A percentile compares a stretch with the other conserved stretches of the same genome.
phyloP scores from a whole-genome alignment of 2,888 invertebrate genomes.

The Callyntrura guangdongensis region DNA sequence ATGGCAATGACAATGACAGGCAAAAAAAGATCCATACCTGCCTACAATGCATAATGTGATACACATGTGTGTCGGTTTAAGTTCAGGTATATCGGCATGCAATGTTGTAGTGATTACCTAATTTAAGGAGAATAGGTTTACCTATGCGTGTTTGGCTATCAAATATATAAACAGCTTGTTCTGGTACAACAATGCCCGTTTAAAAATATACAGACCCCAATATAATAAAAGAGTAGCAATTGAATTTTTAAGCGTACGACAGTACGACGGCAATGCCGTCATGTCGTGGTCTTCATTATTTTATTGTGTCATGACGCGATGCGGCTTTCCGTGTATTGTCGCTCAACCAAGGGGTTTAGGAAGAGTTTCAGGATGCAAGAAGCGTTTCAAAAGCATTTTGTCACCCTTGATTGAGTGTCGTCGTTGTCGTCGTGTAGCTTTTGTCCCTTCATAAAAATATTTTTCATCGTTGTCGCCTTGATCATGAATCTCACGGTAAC shows the following conservation, averaged over 20 bases:
- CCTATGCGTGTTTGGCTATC: conserved; percentile 1
- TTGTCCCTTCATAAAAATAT: conserved; percentile 30
- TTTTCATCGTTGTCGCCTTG: conserved; percentile 38
- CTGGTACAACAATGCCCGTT: neutral
- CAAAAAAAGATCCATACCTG: conserved; percentile 8
- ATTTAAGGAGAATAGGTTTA: conserved; percentile 21
- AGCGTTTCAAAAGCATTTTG: conserved; percentile 61
- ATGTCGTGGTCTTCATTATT: conserved; percentile 20
- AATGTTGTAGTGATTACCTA: neutral
- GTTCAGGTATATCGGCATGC: neutral
- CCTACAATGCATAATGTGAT: no score
- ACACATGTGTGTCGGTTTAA: no score
- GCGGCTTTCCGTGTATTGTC: conserved; percentile 21
- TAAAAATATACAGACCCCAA: neutral
- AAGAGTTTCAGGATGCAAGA: conserved; percentile 53
- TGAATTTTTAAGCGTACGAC: neutral
- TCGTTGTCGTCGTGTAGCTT: conserved; percentile 33
- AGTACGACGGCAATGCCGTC: neutral
- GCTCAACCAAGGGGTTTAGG: conserved; percentile 22
- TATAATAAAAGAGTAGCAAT: neutral
- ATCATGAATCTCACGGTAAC: conserved; percentile 52
- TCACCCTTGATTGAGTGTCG: conserved; percentile 69
- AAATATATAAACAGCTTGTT: neutral
- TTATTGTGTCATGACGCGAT: neutral
- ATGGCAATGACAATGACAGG: conserved; percentile 22